A percentile compares a stretch with the other conserved stretches of the same genome.
These are phyloP conservation scores for Zhuqinia jingwanae DNA, from an alignment of 2,888 invertebrate species.

Conservation along the genomic window DNA sequence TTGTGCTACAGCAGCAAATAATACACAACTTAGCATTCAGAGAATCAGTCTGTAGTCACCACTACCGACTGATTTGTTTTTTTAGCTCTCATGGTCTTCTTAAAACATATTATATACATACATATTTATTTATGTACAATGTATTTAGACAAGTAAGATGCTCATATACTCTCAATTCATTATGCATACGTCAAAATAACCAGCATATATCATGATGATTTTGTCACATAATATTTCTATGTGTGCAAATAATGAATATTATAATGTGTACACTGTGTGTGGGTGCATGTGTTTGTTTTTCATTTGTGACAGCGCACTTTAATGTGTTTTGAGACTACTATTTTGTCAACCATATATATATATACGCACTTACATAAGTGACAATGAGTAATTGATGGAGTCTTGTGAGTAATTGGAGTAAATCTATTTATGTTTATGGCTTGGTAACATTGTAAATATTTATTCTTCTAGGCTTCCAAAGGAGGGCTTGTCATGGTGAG, in stretches of 20 bases:
- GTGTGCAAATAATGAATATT: background rate
- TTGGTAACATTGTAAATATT: slow-evolving; percentile 35
- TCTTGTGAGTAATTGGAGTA: slow-evolving; percentile 20
- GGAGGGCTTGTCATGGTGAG: slow-evolving; percentile 96
- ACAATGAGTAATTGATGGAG: slow-evolving; percentile 59
- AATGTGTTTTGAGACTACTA: background rate
- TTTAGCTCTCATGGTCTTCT: no score
- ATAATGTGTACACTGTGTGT: no score
- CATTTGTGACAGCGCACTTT: background rate
- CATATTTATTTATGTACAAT: background rate
- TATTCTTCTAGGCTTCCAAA: slow-evolving; percentile 87
- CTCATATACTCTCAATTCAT: no score
- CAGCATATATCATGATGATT: slow-evolving; percentile 11
- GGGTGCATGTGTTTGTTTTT: no score
- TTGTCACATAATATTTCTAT: background rate
- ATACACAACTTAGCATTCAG: no score
- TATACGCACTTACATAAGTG: background rate
- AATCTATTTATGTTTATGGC: slow-evolving; percentile 25
- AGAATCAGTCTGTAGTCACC: background rate
- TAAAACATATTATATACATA: background rate
- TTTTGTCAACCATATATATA: no score
- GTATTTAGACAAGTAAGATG: no score
- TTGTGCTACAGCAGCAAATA: no score
- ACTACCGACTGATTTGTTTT: background rate
- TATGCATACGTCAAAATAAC: background rate